Percentiles rank a stretch among this genome's conserved stretches.
Evolutionary conservation across 2,113 vertebrate species (phyloP).

Genomic region (Carettochelys insculpta): DNA sequence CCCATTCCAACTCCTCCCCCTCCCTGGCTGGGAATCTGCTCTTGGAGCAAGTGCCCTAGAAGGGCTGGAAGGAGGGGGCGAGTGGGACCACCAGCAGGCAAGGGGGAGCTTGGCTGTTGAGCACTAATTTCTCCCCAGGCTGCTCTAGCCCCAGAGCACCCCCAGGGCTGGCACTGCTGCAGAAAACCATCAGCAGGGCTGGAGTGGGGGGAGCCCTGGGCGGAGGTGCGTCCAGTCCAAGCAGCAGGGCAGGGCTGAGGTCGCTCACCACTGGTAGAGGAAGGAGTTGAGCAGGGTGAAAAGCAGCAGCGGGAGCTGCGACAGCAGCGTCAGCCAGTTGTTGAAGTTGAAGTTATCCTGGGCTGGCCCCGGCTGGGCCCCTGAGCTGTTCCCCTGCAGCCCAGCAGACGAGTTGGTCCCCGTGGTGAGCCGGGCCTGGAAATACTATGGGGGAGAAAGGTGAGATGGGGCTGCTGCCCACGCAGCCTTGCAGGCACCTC

Average conservation of each 20-base stretch:
- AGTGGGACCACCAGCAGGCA: no score
- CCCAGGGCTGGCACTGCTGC: no score
- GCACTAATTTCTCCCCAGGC: no score
- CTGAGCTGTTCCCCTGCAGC: slow-evolving; percentile 48
- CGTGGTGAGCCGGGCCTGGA: slow-evolving; percentile 74
- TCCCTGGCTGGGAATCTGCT: no score
- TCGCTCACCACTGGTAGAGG: slow-evolving; percentile 86
- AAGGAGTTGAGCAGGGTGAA: slow-evolving; percentile 92
- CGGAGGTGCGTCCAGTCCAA: no score
- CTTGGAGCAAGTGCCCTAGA: no score
- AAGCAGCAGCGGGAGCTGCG: slow-evolving; percentile 88
- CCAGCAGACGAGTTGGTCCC: slow-evolving; percentile 9
- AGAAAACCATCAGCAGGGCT: no score
- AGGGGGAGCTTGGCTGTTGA: no score
- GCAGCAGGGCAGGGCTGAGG: fast-evolving
- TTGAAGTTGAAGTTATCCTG: slow-evolving; percentile 84
- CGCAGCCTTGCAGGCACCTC: neutral
- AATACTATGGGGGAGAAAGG: slow-evolving; percentile 78
- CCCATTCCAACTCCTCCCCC: no score
- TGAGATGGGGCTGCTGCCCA: neutral
- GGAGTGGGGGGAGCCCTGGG: neutral
- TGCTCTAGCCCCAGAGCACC: no score
- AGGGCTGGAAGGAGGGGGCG: no score
- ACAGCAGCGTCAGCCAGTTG: slow-evolving; percentile 90
- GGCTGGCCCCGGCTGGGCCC: neutral